These are phyloP conservation scores for Amphiduros pacificus DNA, from an alignment of 2,888 invertebrate genomes.

Conservation along the genomic window DNA sequence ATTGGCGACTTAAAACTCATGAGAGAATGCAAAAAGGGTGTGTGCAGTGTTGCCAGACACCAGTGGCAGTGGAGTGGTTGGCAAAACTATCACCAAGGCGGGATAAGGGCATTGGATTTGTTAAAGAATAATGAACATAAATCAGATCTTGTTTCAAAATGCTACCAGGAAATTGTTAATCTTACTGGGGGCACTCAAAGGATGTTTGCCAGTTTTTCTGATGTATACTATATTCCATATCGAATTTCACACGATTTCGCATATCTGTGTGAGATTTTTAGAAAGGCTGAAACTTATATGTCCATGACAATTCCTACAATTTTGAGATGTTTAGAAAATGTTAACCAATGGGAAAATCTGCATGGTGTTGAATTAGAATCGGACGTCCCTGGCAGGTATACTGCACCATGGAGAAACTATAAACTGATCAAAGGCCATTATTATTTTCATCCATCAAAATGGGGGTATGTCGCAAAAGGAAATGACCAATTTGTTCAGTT, in stretches of 20 bases:
- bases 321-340: slow-evolving; percentile 20
- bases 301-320: slow-evolving; percentile 32
- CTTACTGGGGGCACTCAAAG: slow-evolving; percentile 23
- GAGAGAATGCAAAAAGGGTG: slow-evolving; percentile 29
- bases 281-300: slow-evolving; percentile 26
- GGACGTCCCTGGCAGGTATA: slow-evolving; percentile 17
- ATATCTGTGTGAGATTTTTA: slow-evolving; percentile 23
- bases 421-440: slow-evolving; percentile 17
- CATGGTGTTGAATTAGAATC: slow-evolving; percentile 13
- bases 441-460: slow-evolving; percentile 31
- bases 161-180: slow-evolving; percentile 18
- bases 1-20: slow-evolving; percentile 24
- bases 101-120: slow-evolving; percentile 12
- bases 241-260: slow-evolving; percentile 19
- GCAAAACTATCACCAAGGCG: slow-evolving; percentile 24
- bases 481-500: neutral
- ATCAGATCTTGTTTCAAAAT: slow-evolving; percentile 5
- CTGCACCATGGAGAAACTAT: slow-evolving; percentile 25
- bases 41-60: slow-evolving; percentile 28
- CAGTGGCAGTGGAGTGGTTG: slow-evolving; percentile 30
- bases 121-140: neutral
- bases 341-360: slow-evolving; percentile 13
- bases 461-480: slow-evolving; percentile 17
- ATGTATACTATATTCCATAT: slow-evolving; percentile 31
- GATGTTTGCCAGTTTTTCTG: slow-evolving; percentile 28